Evolutionary conservation across 2,888 invertebrate species (phyloP).

Genomic region (Machimus atricapillus): DNA sequence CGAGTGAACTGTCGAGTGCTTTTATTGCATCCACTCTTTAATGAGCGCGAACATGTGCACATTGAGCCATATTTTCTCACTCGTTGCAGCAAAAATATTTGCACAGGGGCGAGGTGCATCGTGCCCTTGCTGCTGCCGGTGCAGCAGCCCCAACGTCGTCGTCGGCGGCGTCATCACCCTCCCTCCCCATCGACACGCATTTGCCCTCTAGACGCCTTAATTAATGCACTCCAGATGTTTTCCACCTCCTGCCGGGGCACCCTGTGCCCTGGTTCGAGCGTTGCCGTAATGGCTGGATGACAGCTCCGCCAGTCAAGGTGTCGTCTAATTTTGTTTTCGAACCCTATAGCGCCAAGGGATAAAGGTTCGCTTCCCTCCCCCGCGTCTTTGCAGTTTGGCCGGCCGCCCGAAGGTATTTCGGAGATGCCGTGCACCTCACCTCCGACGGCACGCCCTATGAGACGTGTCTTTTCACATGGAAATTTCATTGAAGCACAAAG

Average conservation of each 20-base stretch:
- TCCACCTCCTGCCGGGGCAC: neutral
- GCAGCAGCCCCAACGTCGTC: neutral
- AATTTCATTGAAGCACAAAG: neutral
- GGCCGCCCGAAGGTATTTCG: neutral
- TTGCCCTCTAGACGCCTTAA: slow-evolving; percentile 29
- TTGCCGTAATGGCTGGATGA: neutral
- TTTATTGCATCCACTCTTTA: slow-evolving; percentile 11
- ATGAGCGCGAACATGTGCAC: slow-evolving; percentile 6
- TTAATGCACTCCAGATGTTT: slow-evolving; percentile 32
- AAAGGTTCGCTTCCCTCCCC: neutral
- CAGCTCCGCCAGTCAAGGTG: neutral
- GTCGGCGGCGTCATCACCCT: too few species aligned
- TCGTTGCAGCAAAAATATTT: slow-evolving; percentile 11
- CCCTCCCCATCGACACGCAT: neutral
- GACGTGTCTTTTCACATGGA: neutral
- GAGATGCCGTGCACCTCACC: neutral
- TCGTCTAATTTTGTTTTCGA: slow-evolving; percentile 16
- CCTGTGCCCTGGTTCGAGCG: neutral
- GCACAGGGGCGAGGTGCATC: neutral
- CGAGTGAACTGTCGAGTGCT: neutral
- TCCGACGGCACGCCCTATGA: neutral
- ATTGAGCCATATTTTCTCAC: slow-evolving; percentile 4
- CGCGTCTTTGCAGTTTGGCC: neutral
- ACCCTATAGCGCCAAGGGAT: neutral
- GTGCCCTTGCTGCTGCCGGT: neutral